A percentile compares a stretch with the other conserved stretches of the same genome.
phyloP scores from a whole-genome alignment of 2,888 invertebrate species.

The Melikaiella ostensackeni region DNA sequence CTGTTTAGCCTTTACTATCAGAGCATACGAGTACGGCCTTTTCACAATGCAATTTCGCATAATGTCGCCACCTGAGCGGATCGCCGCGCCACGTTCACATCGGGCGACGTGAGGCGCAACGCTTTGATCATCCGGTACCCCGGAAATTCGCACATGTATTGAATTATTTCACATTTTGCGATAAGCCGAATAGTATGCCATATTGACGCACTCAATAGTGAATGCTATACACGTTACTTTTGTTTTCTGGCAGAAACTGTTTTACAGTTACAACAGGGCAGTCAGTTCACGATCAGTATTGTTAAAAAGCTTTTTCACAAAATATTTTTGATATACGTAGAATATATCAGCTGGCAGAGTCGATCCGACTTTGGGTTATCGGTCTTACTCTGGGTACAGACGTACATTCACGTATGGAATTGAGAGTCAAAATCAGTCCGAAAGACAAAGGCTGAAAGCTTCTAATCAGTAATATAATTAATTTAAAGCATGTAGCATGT shows the following conservation, averaged over 20 bases:
- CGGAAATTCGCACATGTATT: neutral
- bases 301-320: too few species aligned
- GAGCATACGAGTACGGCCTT: neutral
- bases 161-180: neutral
- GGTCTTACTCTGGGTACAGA: too few species aligned
- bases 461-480: too few species aligned
- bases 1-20: constrained; percentile 22
- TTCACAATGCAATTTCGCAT: constrained; percentile 29
- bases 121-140: neutral
- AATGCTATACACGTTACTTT: neutral
- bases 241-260: neutral
- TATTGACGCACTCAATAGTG: neutral
- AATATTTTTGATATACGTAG: too few species aligned
- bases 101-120: neutral
- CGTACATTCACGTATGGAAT: too few species aligned
- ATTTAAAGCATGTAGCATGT: too few species aligned
- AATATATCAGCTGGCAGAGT: too few species aligned
- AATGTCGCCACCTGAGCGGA: constrained; percentile 30
- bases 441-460: too few species aligned
- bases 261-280: too few species aligned
- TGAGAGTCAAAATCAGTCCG: too few species aligned
- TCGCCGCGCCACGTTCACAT: neutral
- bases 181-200: neutral
- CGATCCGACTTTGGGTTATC: too few species aligned
- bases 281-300: too few species aligned